A percentile compares a stretch with the other conserved stretches of the same genome.
These are phyloP conservation scores for Sylvilagus floridanus DNA, from an alignment of 2,797 vertebrate species.

Conservation along the genomic window DNA sequence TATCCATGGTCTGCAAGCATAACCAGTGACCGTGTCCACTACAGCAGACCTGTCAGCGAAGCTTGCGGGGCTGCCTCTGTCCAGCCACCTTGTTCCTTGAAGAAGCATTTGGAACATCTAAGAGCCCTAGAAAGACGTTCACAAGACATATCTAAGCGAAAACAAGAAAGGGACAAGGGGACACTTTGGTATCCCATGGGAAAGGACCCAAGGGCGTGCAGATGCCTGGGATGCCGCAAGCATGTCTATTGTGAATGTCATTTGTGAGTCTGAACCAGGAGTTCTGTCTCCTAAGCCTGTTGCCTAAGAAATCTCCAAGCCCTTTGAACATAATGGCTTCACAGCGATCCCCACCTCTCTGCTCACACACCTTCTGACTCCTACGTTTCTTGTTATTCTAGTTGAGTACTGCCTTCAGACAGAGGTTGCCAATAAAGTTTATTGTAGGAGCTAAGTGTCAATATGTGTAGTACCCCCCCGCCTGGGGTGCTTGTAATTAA, in stretches of 20 bases:
- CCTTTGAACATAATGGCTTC: constrained; percentile 72
- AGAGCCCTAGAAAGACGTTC: background rate
- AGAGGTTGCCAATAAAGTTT: constrained; percentile 99
- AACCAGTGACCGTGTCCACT: background rate
- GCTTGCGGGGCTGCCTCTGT: background rate
- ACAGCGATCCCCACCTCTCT: constrained; percentile 81
- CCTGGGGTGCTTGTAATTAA: constrained; percentile 99
- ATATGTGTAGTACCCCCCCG: constrained; percentile 96
- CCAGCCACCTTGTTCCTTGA: background rate
- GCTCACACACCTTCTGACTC: constrained; percentile 85
- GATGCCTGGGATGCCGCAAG: background rate
- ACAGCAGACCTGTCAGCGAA: background rate
- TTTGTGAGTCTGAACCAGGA: background rate
- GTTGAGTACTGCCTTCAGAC: constrained; percentile 97
- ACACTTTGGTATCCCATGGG: background rate
- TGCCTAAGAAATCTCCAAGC: background rate
- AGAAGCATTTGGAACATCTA: background rate
- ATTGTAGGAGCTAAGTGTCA: constrained; percentile 99
- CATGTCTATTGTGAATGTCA: background rate
- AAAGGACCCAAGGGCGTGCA: background rate
- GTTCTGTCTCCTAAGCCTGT: background rate
- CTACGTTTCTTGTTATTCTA: constrained; percentile 98
- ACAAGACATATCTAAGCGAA: background rate
- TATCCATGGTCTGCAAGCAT: background rate
- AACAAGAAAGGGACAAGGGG: background rate